Conservation (phyloP, 1,140 invertebrate species). For the Chymomyza costata region DNA sequence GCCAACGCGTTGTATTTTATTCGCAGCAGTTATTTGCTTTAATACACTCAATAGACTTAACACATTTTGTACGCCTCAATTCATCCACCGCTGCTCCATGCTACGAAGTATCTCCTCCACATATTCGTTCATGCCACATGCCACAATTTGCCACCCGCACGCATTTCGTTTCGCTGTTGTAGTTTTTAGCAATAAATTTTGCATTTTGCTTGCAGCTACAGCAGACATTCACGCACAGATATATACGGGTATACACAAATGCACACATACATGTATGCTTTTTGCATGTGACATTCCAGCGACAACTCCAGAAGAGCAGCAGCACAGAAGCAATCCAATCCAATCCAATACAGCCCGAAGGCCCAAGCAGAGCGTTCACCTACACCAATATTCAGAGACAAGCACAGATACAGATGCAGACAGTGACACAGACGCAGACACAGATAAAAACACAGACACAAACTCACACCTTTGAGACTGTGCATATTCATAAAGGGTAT, state of each 20-base stretch:
- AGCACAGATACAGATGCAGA: too few species aligned
- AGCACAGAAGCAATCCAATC: too few species aligned
- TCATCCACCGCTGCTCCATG: constrained; percentile 23
- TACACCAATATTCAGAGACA: too few species aligned
- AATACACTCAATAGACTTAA: constrained; percentile 73
- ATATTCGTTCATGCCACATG: neutral
- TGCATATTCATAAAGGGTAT: too few species aligned
- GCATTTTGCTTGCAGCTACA: constrained; percentile 62
- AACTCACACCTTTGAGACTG: too few species aligned
- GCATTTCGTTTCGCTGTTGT: constrained; percentile 34
- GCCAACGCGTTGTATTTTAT: constrained; percentile 11
- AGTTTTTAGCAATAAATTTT: constrained; percentile 71
- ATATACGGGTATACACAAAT: neutral
- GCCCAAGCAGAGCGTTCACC: too few species aligned
- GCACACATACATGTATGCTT: constrained; percentile 1
- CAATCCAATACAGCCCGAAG: too few species aligned
- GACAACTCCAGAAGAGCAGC: too few species aligned
- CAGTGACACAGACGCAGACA: too few species aligned
- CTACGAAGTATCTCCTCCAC: too few species aligned
- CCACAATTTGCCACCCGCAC: constrained; percentile 1
- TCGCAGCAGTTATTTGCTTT: constrained; percentile 65
- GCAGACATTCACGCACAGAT: constrained; percentile 24
- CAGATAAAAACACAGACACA: too few species aligned
- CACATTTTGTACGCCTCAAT: constrained; percentile 64
- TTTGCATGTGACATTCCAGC: too few species aligned